Evolutionary conservation across 2,888 invertebrate species (phyloP).

Genomic region (Eupithecia tripunctaria): DNA sequence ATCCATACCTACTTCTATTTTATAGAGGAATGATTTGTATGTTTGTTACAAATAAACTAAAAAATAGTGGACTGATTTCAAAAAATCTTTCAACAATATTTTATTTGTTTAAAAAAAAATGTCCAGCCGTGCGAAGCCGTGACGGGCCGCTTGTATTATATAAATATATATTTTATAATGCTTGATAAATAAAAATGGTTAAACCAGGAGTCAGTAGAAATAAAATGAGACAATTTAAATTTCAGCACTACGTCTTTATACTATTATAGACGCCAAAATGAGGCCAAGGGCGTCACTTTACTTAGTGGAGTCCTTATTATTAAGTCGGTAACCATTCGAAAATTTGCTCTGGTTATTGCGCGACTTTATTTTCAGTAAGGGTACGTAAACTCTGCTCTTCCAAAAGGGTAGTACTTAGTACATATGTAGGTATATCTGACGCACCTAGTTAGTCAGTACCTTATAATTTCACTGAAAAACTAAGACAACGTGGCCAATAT

Average conservation of each 20-base stretch:
- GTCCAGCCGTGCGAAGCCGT: too few relatives aligned
- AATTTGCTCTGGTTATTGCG: not conserved
- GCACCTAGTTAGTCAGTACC: not conserved
- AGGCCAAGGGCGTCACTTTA: constrained; percentile 22
- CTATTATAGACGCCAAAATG: constrained; percentile 8
- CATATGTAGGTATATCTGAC: not conserved
- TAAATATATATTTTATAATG: not conserved
- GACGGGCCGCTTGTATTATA: too few relatives aligned
- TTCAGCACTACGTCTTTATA: constrained; percentile 12
- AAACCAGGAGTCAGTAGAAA: not conserved
- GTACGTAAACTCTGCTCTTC: not conserved
- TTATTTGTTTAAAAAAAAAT: too few relatives aligned
- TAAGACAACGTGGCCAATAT: not conserved
- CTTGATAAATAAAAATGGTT: not conserved
- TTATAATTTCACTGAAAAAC: not conserved
- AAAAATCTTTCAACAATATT: too few relatives aligned
- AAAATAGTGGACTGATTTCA: too few relatives aligned
- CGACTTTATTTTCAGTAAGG: not conserved
- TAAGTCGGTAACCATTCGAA: not conserved
- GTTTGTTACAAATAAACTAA: too few relatives aligned
- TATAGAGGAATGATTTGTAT: too few relatives aligned
- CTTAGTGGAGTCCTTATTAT: not conserved
- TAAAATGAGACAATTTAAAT: constrained; percentile 1
- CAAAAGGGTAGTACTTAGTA: not conserved
- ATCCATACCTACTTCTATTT: too few relatives aligned